Evolutionary conservation across 2,797 vertebrate species (phyloP).

Genomic region (Syncerus caffer): DNA sequence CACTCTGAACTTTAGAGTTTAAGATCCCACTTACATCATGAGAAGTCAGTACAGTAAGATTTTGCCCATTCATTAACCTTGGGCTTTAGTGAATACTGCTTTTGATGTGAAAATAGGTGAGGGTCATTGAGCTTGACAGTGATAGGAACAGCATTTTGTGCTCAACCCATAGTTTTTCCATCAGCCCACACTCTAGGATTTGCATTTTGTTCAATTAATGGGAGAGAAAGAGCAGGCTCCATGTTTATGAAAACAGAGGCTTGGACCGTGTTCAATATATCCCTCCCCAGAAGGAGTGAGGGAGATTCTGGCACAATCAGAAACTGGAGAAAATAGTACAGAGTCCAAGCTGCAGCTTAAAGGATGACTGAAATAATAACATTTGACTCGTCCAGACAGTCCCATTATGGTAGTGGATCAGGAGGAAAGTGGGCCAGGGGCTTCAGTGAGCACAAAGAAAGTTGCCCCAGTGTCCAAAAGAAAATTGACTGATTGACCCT

Average conservation of each 20-base stretch:
- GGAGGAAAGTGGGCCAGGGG: neutral
- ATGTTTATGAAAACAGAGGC: neutral
- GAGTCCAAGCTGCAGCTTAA: neutral
- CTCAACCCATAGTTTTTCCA: neutral
- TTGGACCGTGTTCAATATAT: neutral
- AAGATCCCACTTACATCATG: neutral
- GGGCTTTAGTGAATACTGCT: neutral
- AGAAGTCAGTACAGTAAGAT: neutral
- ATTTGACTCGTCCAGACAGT: neutral
- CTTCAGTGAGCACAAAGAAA: neutral
- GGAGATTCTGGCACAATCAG: neutral
- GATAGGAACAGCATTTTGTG: neutral
- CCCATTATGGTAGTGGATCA: neutral
- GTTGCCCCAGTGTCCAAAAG: neutral
- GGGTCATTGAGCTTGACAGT: neutral
- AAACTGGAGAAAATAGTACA: neutral
- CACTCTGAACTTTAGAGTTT: neutral
- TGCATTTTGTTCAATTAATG: neutral
- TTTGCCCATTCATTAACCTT: neutral
- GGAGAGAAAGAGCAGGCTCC: neutral
- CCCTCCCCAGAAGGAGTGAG: neutral
- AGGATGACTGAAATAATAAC: neutral
- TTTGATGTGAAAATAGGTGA: neutral
- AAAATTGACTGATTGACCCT: neutral
- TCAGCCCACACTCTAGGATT: neutral